Percentiles rank a stretch among this genome's conserved stretches.
These are phyloP conservation scores for Sesamia nonagrioides DNA, from an alignment of 1,140 invertebrate species.

Conservation along the genomic window DNA sequence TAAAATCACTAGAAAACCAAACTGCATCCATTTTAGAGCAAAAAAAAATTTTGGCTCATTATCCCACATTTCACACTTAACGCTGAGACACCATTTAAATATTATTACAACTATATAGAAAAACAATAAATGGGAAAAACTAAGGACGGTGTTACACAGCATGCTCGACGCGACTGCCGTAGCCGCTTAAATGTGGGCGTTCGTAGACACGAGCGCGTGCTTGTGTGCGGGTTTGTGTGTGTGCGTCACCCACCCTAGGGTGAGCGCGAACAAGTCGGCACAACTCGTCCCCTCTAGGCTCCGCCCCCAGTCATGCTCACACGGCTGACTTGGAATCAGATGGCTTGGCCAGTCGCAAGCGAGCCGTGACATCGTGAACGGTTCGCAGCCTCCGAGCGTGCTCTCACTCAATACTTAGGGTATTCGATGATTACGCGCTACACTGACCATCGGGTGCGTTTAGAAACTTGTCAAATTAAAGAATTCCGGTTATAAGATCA, in stretches of 20 bases:
- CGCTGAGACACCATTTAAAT: constrained; percentile 23
- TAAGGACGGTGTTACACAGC: constrained; percentile 69
- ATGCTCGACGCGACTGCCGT: constrained; percentile 58
- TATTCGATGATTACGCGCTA: constrained; percentile 83
- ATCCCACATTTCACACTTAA: constrained; percentile 24
- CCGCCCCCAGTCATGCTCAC: constrained; percentile 82
- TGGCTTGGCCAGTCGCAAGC: constrained; percentile 85
- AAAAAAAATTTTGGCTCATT: neutral
- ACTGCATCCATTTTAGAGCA: constrained; percentile 37
- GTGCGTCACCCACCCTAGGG: constrained; percentile 74
- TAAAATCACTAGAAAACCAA: constrained; percentile 41
- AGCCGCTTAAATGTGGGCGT: constrained; percentile 66
- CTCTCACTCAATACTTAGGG: constrained; percentile 74
- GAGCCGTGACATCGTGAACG: constrained; percentile 84
- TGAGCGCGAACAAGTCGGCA: constrained; percentile 54
- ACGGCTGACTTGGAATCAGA: constrained; percentile 87
- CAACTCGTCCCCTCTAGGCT: constrained; percentile 64
- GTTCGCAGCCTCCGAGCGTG: constrained; percentile 75
- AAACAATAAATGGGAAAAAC: constrained; percentile 54
- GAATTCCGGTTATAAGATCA: constrained; percentile 66
- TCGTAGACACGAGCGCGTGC: constrained; percentile 36
- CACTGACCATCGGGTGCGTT: constrained; percentile 72
- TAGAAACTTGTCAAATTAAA: constrained; percentile 83
- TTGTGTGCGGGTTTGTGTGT: constrained; percentile 60
- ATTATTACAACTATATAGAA: constrained; percentile 35